Evolutionary conservation across 2,888 invertebrate genomes (phyloP), one percentile per base, ranked within the genome.

Genomic region (Ligdia adustata): DNA sequence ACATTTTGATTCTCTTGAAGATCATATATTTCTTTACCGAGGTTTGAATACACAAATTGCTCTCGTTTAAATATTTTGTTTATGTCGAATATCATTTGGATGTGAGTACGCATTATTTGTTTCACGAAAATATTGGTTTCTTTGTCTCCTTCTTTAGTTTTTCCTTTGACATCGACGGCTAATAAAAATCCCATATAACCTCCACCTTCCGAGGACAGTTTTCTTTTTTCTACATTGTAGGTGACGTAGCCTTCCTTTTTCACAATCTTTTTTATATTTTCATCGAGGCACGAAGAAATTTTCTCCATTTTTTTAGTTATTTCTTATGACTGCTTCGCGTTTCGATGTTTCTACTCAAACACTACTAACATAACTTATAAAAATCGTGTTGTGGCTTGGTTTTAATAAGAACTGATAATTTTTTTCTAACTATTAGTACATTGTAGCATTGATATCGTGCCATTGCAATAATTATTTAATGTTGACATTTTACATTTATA

Each of bases 101-200:
- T 52, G 0, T 66, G 42, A 9, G 67, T 61, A 1, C 46, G 47
- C 4, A 74, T 56, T 7, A 71, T 71, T 7, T 66, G 56, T 51
- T 84, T 84, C 1, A 73, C 55, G 48, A 84, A 84, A 14, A 82
- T 58, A 29, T 75, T 68, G 2, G 63, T 62, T 60, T 72, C 60
- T 37, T 56, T 60, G 9, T 52, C 29, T 7, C 45, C 66, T 0
- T 60, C 39, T n/a, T 5, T 18, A 0, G 64, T 66, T 54, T 53
- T 52, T 27, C 75, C 77, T 55, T 52, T 62, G 6, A 78, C 29
- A 26, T 74, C 57, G 4, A 79, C 57, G 65, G 75, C 72, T 20
- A 65, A 78, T 1, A 80, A 20, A 5, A 59, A 29, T 1, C 71
- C 79, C 43, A 80, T 66, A 28, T 64, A 81, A 18, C 75, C 75